Base-by-base conservation (phyloP, 2,797 vertebrate genomes). In the Leuciscus waleckii region DNA sequence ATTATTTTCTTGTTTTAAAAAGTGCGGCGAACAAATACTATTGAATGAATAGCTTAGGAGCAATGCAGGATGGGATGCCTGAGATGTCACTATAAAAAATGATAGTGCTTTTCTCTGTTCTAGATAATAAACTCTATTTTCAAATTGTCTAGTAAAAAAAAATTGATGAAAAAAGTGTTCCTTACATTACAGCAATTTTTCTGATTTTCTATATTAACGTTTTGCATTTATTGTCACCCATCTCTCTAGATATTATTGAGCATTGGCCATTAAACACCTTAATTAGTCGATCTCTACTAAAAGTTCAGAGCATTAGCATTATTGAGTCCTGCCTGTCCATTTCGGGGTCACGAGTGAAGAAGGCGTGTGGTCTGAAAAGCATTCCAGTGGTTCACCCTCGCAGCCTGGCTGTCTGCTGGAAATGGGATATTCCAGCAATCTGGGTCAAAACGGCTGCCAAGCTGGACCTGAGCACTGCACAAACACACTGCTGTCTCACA, bases 361-460 rank as follows among this genome's bases (percentile, higher is more conserved):
- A 75, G 51, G 63, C 69, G 77, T 89, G 88, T 69, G 84, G 89
- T 89, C 88, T 87, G 84, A 86, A 80, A 81, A 71, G 87, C 92
- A 92, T 94, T 92, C 92, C 91, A 49, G 88, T 91, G 92, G 91
- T 92, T 93, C 90, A 82, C 88, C 87, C 83, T 86, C 83, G 93
- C 89, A 91, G 92, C 91, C 92, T 83, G 68, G 32, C 89, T 82
- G 89, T 91, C 71, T 89, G 79, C 87, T 86, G 76, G 82, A 86
- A 86, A 86, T 43, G 70, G 83, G 84, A 82, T 87, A 88, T 88
- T 87, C 43, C 81, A 82, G 75, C 78, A 77, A 74, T 79, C 79
- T 56, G 65, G 82, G 84, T 82, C 81, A 67, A 41, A 58, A 37
- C 70, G 23, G 43, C 81, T 88, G 83, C 81, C 85, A 89, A 86